These are phyloP conservation scores for Gari tellinella DNA, from an alignment of 2,888 invertebrate genomes.

Conservation along the genomic window DNA sequence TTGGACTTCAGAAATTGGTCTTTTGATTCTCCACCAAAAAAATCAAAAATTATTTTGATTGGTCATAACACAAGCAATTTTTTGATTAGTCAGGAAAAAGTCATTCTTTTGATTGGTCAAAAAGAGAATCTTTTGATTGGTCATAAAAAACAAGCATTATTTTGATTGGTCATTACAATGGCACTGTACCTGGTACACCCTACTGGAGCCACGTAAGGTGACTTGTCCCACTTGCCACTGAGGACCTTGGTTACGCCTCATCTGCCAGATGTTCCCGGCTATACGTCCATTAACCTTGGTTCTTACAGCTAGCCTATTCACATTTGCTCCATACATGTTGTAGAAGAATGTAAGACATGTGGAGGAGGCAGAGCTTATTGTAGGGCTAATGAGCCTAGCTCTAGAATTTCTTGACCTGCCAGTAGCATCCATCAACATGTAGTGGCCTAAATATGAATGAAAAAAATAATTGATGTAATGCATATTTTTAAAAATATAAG, in stretches of 20 bases:
- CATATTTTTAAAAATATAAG: neutral
- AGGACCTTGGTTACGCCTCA: constrained; percentile 63
- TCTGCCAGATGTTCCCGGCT: constrained; percentile 49
- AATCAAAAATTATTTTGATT: too few species aligned
- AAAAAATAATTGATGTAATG: constrained; percentile 8
- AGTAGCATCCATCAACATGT: constrained; percentile 87
- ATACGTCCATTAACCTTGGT: constrained; percentile 29
- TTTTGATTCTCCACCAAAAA: too few species aligned
- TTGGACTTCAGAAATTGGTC: too few species aligned
- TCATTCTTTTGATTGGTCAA: too few species aligned
- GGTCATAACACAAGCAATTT: too few species aligned
- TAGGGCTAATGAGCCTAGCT: constrained; percentile 68
- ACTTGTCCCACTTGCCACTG: constrained; percentile 69
- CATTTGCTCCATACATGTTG: constrained; percentile 77
- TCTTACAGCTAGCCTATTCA: constrained; percentile 67
- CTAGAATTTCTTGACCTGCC: constrained; percentile 53
- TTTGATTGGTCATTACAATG: too few species aligned
- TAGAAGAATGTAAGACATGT: constrained; percentile 75
- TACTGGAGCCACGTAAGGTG: constrained; percentile 43
- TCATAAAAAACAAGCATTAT: too few species aligned
- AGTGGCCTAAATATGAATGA: constrained; percentile 83
- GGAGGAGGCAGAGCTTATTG: constrained; percentile 47
- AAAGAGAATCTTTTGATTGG: too few species aligned
- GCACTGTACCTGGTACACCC: too few species aligned
- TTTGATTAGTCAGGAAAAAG: too few species aligned